A percentile compares a stretch with the other conserved stretches of the same genome.
phyloP scores from a whole-genome alignment of 1,140 invertebrate genomes.

The Ooceraea biroi region DNA sequence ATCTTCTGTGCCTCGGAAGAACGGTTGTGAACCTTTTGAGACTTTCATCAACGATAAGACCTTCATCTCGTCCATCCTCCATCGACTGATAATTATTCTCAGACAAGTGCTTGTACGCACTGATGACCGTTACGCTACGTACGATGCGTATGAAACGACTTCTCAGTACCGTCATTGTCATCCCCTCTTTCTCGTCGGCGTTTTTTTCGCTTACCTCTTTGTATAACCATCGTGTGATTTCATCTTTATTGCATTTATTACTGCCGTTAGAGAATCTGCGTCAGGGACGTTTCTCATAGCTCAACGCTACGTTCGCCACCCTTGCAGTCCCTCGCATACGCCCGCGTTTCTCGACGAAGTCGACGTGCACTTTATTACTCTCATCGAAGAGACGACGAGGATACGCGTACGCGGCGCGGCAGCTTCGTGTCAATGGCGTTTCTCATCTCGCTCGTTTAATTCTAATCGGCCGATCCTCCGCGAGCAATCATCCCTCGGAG shows the following conservation, averaged over 20 bases:
- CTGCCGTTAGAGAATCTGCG: slow-evolving; percentile 12
- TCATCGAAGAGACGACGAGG: not conserved
- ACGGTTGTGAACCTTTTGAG: slow-evolving; percentile 6
- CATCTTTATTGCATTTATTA: slow-evolving; percentile 42
- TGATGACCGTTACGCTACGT: not conserved
- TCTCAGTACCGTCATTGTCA: slow-evolving; percentile 43
- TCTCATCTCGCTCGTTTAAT: not conserved
- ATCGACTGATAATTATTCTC: slow-evolving; percentile 53
- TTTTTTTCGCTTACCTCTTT: slow-evolving; percentile 36
- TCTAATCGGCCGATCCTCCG: slow-evolving; percentile 24
- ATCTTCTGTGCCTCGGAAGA: slow-evolving; percentile 29
- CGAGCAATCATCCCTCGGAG: slow-evolving; percentile 42
- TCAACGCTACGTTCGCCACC: too few species aligned
- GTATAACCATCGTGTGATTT: slow-evolving; percentile 33
- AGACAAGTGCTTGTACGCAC: slow-evolving; percentile 24
- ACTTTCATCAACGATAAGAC: slow-evolving; percentile 22
- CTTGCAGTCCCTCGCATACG: not conserved
- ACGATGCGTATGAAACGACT: slow-evolving; percentile 35
- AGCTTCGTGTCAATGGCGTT: slow-evolving; percentile 17
- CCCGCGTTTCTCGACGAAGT: not conserved
- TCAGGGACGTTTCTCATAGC: slow-evolving; percentile 47
- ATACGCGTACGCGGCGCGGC: not conserved
- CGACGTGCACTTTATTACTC: not conserved
- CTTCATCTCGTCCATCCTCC: slow-evolving; percentile 37
- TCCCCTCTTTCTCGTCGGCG: slow-evolving; percentile 2